phyloP scores from a whole-genome alignment of 1,140 invertebrate species.

The Macrostomum lignano region DNA sequence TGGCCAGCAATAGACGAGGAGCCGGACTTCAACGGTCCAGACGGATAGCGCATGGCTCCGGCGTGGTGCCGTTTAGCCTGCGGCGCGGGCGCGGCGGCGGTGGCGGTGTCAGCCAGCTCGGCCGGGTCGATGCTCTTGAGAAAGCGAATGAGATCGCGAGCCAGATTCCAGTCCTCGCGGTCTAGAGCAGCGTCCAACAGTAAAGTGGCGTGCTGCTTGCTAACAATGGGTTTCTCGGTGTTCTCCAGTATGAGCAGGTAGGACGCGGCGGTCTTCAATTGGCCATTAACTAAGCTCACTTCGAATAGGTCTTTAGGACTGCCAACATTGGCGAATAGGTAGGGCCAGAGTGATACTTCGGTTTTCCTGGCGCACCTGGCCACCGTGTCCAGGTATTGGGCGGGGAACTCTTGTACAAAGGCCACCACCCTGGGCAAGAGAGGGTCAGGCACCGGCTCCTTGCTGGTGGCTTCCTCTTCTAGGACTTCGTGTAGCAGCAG shows the following conservation, averaged over 20 bases:
- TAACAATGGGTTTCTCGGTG: slow-evolving; percentile 24
- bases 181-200: slow-evolving; percentile 74
- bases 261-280: slow-evolving; percentile 77
- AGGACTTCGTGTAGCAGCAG: slow-evolving; percentile 76
- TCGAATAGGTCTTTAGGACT: slow-evolving; percentile 81
- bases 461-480: slow-evolving; percentile 92
- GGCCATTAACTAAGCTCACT: slow-evolving; percentile 39
- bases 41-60: no score
- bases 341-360: slow-evolving; percentile 89
- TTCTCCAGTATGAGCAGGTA: slow-evolving; percentile 68
- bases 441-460: slow-evolving; percentile 91
- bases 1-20: no score
- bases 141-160: slow-evolving; percentile 70
- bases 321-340: slow-evolving; percentile 76
- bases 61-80: no score
- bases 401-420: slow-evolving; percentile 90
- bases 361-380: slow-evolving; percentile 94
- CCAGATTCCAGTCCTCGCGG: slow-evolving; percentile 63
- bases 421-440: slow-evolving; percentile 78
- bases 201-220: slow-evolving; percentile 55
- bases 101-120: no score
- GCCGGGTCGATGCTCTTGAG: slow-evolving; percentile 64
- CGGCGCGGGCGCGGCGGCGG: no score
- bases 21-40: slow-evolving; percentile 5
- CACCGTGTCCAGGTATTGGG: slow-evolving; percentile 71